phyloP scores from a whole-genome alignment of 1,140 invertebrate species.

The Cyphomyrmex costatus region DNA sequence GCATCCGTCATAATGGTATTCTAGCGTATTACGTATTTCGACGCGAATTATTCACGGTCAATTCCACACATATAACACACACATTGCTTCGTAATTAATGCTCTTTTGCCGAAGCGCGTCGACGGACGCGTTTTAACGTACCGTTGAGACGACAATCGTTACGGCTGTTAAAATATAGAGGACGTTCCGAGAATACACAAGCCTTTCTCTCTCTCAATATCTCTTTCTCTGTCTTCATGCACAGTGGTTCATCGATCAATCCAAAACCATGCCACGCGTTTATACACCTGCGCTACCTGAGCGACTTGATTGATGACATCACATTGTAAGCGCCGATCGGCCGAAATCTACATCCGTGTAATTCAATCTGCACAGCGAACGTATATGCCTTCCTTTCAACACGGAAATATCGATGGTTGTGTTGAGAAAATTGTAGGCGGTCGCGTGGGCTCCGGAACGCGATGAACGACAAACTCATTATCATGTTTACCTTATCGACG shows the following conservation, averaged over 20 bases:
- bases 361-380: conserved; percentile 66
- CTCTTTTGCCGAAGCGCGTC: conserved; percentile 56
- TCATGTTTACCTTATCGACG: conserved; percentile 41
- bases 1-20: conserved; percentile 1
- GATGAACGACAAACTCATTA: conserved; percentile 24
- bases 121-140: conserved; percentile 75
- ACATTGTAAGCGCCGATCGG: conserved; percentile 73
- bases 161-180: conserved; percentile 74
- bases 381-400: conserved; percentile 55
- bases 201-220: conserved; percentile 50
- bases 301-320: conserved; percentile 77
- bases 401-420: conserved; percentile 38
- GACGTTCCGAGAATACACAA: conserved; percentile 34
- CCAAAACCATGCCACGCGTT: conserved; percentile 70
- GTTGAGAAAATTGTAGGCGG: conserved; percentile 42
- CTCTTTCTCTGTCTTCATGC: conserved; percentile 42
- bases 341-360: conserved; percentile 47
- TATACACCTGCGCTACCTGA: conserved; percentile 78
- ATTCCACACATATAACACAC: too few relatives aligned
- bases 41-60: conserved; percentile 39
- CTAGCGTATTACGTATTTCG: conserved; percentile 4
- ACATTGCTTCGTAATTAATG: conserved; percentile 74
- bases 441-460: neutral
- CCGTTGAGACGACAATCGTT: conserved; percentile 53
- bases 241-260: conserved; percentile 78